Base-by-base conservation (phyloP, 2,113 vertebrate species). In the Herpailurus yagouaroundi region DNA sequence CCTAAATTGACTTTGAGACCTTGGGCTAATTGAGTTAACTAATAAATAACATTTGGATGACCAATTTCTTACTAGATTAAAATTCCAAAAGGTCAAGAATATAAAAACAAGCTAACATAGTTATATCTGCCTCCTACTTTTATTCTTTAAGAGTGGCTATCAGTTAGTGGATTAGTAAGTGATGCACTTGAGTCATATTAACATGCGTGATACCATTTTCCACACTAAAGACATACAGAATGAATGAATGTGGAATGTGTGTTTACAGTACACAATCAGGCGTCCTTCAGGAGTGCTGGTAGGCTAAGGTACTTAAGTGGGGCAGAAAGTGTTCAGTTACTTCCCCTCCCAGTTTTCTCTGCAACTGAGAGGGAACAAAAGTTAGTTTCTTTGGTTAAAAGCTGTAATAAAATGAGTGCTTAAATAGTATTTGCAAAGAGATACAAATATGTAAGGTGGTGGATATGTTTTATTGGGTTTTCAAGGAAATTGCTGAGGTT, bases 1-100 rank as follows among this genome's bases (percentile, higher is more conserved):
- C 38, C 21, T 69, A 79, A 79, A 45, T 33, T 91, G 25, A 60
- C 48, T 73, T 95, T 64, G 83, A 91, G 50, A 64, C 3, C 13
- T 33, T n/a, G 33, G 21, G 52, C 41, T 80, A 64, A 64, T n/a
- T 27, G 36, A 85, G 41, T 86, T 63, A 83, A 31, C 27, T 64
- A 45, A 80, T 71, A 77, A 84, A 45, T 69, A 41, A 60, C 4
- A 14, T 63, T 63, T 38, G 9, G 13, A 5, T 66, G 36, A 5
- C 18, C 52, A 81, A 45, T 50, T 88, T 95, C 52, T 81, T 92
- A 91, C 7, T 12, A 95, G 64, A 74, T 82, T 36, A 82, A 93
- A 66, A 93, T 73, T 64, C 23, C 48, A 74, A 82, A 82, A 82
- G 27, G 29, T 74, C 73, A 31, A 66, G 23, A 36, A 66, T 19